A percentile compares a stretch with the other conserved stretches of the same genome.
Evolutionary conservation across 2,113 vertebrate species (phyloP).

Genomic region (Oryzias melastigma): DNA sequence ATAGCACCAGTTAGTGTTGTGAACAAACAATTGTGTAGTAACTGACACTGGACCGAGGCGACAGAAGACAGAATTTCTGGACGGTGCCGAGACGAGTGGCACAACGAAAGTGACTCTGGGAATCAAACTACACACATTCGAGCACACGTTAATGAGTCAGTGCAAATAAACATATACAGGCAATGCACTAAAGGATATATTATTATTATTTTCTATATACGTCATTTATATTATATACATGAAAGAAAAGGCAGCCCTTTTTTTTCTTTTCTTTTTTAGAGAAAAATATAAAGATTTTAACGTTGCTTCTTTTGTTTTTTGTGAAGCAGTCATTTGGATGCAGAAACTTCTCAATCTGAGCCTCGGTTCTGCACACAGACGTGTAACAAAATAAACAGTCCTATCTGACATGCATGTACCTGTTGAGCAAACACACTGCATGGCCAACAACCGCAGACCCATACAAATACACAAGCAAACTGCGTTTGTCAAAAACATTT

Average conservation of each 20-base stretch:
- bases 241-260: slow-evolving; percentile 92
- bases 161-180: slow-evolving; percentile 79
- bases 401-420: slow-evolving; percentile 58
- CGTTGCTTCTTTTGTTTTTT: slow-evolving; percentile 56
- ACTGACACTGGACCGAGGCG: slow-evolving; percentile 35
- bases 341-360: slow-evolving; percentile 59
- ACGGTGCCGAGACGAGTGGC: slow-evolving; percentile 41
- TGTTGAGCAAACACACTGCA: slow-evolving; percentile 44
- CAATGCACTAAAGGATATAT: slow-evolving; percentile 78
- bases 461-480: slow-evolving; percentile 49
- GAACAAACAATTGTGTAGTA: slow-evolving; percentile 64
- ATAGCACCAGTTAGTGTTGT: slow-evolving; percentile 86
- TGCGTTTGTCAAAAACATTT: slow-evolving; percentile 42
- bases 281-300: slow-evolving; percentile 77
- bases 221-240: slow-evolving; percentile 80
- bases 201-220: slow-evolving; percentile 69
- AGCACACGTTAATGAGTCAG: slow-evolving; percentile 55
- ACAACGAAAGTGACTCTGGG: slow-evolving; percentile 28
- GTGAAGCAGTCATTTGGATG: slow-evolving; percentile 78
- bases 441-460: slow-evolving; percentile 40
- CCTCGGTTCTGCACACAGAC: slow-evolving; percentile 37
- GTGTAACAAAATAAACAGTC: slow-evolving; percentile 46
- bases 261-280: slow-evolving; percentile 85
- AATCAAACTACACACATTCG: slow-evolving; percentile 40
- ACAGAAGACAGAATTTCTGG: slow-evolving; percentile 28